These are phyloP conservation scores for Garrulus glandarius DNA, from an alignment of 2,797 vertebrate species.

Conservation along the genomic window DNA sequence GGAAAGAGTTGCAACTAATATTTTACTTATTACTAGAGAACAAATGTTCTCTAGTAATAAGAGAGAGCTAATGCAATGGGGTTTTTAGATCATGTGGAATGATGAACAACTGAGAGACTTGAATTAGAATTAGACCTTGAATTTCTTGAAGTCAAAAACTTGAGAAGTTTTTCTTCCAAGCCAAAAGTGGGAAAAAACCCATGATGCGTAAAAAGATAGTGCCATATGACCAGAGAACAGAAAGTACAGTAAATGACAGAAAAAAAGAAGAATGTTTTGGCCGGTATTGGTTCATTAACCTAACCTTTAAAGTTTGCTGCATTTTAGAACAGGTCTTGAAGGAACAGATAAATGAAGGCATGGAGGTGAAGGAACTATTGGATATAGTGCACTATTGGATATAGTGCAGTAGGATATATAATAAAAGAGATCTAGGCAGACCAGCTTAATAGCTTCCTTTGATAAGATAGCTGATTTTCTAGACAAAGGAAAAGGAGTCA, in stretches of 20 bases:
- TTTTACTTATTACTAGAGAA: not conserved
- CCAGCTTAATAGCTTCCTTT: constrained; percentile 37
- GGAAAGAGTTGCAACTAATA: not conserved
- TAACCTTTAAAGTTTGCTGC: not conserved
- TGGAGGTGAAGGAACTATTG: not conserved
- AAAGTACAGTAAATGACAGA: not conserved
- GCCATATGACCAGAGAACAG: not conserved
- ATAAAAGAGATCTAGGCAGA: not conserved
- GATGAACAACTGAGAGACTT: not conserved
- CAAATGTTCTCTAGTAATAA: not conserved
- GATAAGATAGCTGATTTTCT: constrained; percentile 57
- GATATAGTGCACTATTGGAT: not conserved
- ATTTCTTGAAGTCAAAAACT: not conserved
- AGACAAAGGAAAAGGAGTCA: constrained; percentile 52
- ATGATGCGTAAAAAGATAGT: not conserved
- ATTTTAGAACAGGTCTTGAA: not conserved
- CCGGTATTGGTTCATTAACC: not conserved
- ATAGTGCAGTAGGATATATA: not conserved
- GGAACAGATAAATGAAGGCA: not conserved
- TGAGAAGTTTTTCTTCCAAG: not conserved
- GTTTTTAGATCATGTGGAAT: not conserved
- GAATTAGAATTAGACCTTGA: not conserved
- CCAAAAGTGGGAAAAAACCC: not conserved
- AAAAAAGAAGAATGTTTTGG: not conserved
- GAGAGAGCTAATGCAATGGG: not conserved